Evolutionary conservation across 2,888 invertebrate genomes (phyloP), one percentile per base, ranked within the genome.

Genomic region (Caenorhabditis drosophilae): DNA sequence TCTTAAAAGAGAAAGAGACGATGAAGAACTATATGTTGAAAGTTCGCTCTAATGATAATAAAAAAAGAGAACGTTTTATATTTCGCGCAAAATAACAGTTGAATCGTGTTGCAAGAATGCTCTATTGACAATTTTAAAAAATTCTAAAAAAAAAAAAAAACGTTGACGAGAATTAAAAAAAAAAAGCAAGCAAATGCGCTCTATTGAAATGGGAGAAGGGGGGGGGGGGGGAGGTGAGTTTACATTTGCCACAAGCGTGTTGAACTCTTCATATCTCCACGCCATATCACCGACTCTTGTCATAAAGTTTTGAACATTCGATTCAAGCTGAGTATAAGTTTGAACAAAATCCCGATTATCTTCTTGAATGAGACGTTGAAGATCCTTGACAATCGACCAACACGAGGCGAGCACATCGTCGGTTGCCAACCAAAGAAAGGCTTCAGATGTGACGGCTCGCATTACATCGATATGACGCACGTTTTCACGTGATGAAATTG

Each of bases 341-440:
- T 60, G 46, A 7, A 51, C 45, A 7, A 49, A 44, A 16, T 67
- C 61, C 27, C 50, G n/a, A 15, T 45, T 26, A 26, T 51, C 58
- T 3, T 64, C 53, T 0, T 46, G 38, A 6, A 70, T 70, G 18
- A 67, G 41, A 4, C 45, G 38, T 15, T 63, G 53, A 7, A 79
- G 54, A 54, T 79, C 77, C 12, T 53, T 34, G 12, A 64, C 50
- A 7, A 79, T 54, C 9, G 67, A 40, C 31, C 73, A 67, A 16
- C 70, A 59, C 3, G 75, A 63, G 9, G 70, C 62, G 38, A 77
- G 57, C 0, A 77, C 77, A 47, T 79, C 79, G 25, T 63, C 53
- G 1, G 74, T 74, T n/a, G 63, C 76, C 27, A 79, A 48, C 78
- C 79, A 77, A 15, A 79, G 58, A 51, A 53, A 79, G 1, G 78